These are phyloP conservation scores for Enoplolaimus lenunculus DNA, from an alignment of 2,888 invertebrate genomes.

Conservation along the genomic window DNA sequence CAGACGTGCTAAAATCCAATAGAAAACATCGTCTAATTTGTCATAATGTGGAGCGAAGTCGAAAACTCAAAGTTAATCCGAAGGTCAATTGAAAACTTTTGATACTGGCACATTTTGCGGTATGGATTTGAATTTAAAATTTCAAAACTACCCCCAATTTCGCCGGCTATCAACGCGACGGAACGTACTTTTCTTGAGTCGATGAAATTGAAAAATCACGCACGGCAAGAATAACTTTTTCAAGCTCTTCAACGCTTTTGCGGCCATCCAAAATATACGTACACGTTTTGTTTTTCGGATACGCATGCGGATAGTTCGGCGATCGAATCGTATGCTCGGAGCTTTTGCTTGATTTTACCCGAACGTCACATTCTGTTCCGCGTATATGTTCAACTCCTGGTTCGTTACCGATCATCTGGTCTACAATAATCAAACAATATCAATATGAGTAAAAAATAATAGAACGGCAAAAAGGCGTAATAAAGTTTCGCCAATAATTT, in stretches of 20 bases:
- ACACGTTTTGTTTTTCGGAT: conserved; percentile 45
- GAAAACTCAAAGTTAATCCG: too few relatives aligned
- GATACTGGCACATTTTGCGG: neutral
- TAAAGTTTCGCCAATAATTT: too few relatives aligned
- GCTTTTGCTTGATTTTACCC: conserved; percentile 40
- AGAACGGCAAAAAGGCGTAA: too few relatives aligned
- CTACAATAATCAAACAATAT: too few relatives aligned
- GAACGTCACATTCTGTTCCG: conserved; percentile 63
- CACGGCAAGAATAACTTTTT: conserved; percentile 77
- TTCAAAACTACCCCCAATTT: neutral
- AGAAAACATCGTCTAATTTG: too few relatives aligned
- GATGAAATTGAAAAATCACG: conserved; percentile 69
- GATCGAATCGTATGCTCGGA: conserved; percentile 43
- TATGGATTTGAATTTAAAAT: neutral
- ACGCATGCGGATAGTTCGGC: conserved; percentile 43
- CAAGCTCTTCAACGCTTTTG: conserved; percentile 88
- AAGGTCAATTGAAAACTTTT: too few relatives aligned
- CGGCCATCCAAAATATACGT: conserved; percentile 56
- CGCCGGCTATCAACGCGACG: conserved; percentile 31
- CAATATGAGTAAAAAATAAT: neutral
- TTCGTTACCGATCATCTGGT: conserved; percentile 28
- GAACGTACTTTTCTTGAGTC: conserved; percentile 25
- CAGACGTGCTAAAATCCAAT: too few relatives aligned
- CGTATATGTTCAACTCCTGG: conserved; percentile 31
- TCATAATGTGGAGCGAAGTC: too few relatives aligned